phyloP scores from a whole-genome alignment of 1,140 invertebrate species.

The Gonioctena quinquepunctata region DNA sequence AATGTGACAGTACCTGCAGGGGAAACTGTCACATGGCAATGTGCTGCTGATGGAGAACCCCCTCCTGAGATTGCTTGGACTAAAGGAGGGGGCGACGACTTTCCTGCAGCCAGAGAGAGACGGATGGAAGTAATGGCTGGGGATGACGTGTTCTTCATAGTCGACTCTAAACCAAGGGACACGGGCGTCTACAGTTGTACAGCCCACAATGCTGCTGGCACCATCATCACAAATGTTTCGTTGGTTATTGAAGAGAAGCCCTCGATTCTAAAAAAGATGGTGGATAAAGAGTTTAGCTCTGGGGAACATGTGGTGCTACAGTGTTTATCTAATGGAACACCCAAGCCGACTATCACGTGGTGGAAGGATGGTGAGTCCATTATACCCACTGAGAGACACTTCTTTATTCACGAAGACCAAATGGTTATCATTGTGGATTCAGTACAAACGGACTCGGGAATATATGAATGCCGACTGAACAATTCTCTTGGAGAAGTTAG shows the following conservation, averaged over 20 bases:
- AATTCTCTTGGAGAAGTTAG: constrained; percentile 77
- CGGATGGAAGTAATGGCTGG: constrained; percentile 90
- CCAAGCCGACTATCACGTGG: constrained; percentile 88
- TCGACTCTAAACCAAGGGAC: constrained; percentile 85
- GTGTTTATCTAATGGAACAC: constrained; percentile 84
- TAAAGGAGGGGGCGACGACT: constrained; percentile 93
- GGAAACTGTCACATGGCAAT: constrained; percentile 85
- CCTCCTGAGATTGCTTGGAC: constrained; percentile 88
- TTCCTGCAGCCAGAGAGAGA: constrained; percentile 91
- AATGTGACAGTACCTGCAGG: constrained; percentile 85
- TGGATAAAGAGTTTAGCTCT: constrained; percentile 76
- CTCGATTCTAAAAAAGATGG: constrained; percentile 82
- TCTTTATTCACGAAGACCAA: constrained; percentile 84
- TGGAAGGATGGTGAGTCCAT: constrained; percentile 80
- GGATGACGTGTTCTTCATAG: constrained; percentile 91
- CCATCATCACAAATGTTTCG: constrained; percentile 79
- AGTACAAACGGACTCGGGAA: constrained; percentile 74
- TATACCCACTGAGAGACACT: constrained; percentile 70
- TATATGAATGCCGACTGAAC: constrained; percentile 86
- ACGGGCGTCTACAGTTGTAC: constrained; percentile 93
- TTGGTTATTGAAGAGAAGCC: constrained; percentile 71
- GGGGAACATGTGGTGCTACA: constrained; percentile 84
- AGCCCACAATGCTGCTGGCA: constrained; percentile 86
- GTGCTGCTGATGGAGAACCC: constrained; percentile 88
- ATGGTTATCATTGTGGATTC: constrained; percentile 85